phyloP scores from a whole-genome alignment of 2,888 invertebrate species.

The Andrena flavipes region DNA sequence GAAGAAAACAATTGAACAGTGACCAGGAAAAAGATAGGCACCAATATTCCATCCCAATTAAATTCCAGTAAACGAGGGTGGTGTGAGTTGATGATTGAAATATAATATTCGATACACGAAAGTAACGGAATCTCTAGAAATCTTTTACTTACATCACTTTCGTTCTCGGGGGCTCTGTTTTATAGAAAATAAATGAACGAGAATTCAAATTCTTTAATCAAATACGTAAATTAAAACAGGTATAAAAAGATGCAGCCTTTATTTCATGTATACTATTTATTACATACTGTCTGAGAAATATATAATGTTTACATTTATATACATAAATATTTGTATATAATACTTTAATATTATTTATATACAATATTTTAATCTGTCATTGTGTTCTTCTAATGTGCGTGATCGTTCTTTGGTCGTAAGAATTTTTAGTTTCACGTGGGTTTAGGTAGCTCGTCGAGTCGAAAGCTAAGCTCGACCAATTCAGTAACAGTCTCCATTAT shows the following conservation, averaged over 20 bases:
- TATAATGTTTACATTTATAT: slow-evolving; percentile 3
- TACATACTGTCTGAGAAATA: slow-evolving; percentile 15
- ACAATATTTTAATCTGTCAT: too few relatives aligned
- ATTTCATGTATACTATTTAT: slow-evolving; percentile 27
- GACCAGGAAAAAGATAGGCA: slow-evolving; percentile 10
- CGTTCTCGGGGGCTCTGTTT: not conserved
- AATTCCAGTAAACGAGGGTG: not conserved
- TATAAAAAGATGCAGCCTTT: not conserved
- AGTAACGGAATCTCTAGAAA: not conserved
- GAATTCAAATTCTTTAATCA: not conserved
- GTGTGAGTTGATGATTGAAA: not conserved
- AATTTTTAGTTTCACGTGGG: slow-evolving; percentile 59
- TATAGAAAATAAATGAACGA: not conserved
- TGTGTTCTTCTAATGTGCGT: too few relatives aligned
- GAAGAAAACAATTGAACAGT: slow-evolving; percentile 45
- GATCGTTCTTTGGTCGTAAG: too few relatives aligned
- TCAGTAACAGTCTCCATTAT: slow-evolving; percentile 74
- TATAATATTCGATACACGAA: not conserved
- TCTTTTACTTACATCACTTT: not conserved
- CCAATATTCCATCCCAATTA: not conserved
- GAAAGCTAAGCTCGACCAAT: slow-evolving; percentile 71
- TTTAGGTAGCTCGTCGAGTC: slow-evolving; percentile 67
- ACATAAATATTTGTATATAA: slow-evolving; percentile 14
- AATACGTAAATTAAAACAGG: not conserved
- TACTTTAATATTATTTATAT: not conserved